Base-by-base conservation (phyloP, 1,140 invertebrate genomes). In the Anagrus nilaparvatae region DNA sequence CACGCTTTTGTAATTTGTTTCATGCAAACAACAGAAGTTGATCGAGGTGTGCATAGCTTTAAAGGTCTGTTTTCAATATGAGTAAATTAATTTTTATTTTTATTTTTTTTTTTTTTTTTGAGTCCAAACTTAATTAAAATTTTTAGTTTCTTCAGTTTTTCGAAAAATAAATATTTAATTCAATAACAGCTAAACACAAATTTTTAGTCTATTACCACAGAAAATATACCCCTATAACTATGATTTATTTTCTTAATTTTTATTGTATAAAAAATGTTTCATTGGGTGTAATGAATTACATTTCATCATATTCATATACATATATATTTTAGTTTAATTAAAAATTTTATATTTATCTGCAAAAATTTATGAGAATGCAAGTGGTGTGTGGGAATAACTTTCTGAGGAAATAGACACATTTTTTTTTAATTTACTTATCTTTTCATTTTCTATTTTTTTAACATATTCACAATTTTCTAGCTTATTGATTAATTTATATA, bases 31-130 rank as follows among this genome's bases (percentile, higher is more conserved):
- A 74, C 81, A 86, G 84, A 86, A 86, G 83, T 82, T 87, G 77
- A 78, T 84, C 75, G 83, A 87, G 77, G 82, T 84, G 75, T 87
- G 84, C 81, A 83, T 86, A 74, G 82, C 83, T 61, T 78, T 88
- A 62, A 87, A 87, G 84, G 84, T 87, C 82, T 81, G 82, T 70
- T 56, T 61, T 70, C 48, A 56, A 56, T 56, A 54, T 52, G 40
- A 39, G 46, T 56, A 43, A 37, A 43, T 43, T 52, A n/a, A n/a
- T 54, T 47, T 44, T 50, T 47, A 31, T 39, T 33, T 39, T 49
- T 33, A 13, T 46, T 44, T 36, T 24, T 34, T 38, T 12, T 50
- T 48, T 18, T 20, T 38, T 10, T 19, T 30, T 35, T 34, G 39
- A 14, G 27, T n/a, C n/a, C n/a, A n/a, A n/a, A n/a, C n/a, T n/a